phyloP scores from a whole-genome alignment of 2,113 vertebrate species.

The Pteronura brasiliensis region DNA sequence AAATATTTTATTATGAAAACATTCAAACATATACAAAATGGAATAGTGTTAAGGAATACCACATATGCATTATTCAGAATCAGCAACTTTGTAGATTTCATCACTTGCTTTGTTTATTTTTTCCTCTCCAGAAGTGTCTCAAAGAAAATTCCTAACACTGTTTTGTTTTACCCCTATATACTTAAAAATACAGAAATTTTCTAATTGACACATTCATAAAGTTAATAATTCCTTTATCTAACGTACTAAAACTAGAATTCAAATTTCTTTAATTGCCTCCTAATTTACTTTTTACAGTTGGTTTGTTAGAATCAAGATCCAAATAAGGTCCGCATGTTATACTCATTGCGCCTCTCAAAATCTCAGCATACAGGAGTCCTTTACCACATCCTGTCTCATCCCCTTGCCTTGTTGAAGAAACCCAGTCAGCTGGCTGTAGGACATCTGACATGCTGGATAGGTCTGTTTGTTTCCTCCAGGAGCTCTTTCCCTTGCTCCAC shows the following conservation, averaged over 20 bases:
- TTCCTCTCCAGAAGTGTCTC: not conserved
- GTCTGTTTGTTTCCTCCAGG: not conserved
- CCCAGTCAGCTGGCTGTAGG: not conserved
- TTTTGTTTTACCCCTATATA: not conserved
- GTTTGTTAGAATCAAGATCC: not conserved
- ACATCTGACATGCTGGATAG: not conserved
- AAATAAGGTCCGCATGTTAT: not conserved
- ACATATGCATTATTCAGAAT: not conserved
- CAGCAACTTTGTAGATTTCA: not conserved
- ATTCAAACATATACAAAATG: not conserved
- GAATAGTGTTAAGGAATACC: not conserved
- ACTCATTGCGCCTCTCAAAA: not conserved
- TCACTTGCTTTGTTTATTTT: not conserved
- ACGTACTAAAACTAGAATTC: not conserved
- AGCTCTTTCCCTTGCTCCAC: not conserved
- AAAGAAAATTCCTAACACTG: not conserved
- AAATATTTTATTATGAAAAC: not conserved
- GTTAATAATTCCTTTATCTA: not conserved
- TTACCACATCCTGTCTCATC: not conserved
- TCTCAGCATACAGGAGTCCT: not conserved
- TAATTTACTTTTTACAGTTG: slow-evolving; percentile 20
- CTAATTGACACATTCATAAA: not conserved
- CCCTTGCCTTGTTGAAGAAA: not conserved
- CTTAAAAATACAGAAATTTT: slow-evolving; percentile 22
- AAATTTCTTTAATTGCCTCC: slow-evolving; percentile 2